These are phyloP conservation scores for Catocala sponsa DNA, from an alignment of 2,888 invertebrate genomes.

Conservation along the genomic window DNA sequence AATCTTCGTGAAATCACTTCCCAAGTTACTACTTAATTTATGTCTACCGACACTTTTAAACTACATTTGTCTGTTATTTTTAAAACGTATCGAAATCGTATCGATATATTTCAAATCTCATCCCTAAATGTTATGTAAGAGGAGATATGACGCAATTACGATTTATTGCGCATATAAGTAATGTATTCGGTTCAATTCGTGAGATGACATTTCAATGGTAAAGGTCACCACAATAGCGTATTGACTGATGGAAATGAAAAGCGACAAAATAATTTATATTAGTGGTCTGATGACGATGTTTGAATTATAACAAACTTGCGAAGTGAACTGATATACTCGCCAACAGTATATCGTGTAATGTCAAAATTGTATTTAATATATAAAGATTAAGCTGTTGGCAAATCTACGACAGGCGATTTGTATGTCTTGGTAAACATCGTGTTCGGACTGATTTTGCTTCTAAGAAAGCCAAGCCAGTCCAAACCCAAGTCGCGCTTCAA, in stretches of 20 bases:
- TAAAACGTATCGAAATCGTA: slow-evolving; percentile 18
- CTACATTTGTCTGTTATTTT: no score
- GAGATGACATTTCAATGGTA: slow-evolving; percentile 63
- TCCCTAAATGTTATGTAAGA: slow-evolving; percentile 30
- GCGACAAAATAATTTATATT: slow-evolving; percentile 19
- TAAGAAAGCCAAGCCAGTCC: slow-evolving; percentile 48
- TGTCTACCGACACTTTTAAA: no score
- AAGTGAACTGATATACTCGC: slow-evolving; percentile 30
- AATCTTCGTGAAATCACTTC: slow-evolving; percentile 56
- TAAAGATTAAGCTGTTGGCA: slow-evolving; percentile 47
- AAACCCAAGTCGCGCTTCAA: slow-evolving; percentile 35
- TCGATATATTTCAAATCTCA: slow-evolving; percentile 22
- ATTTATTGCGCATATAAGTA: slow-evolving; percentile 59
- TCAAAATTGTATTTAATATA: slow-evolving; percentile 50
- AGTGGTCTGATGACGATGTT: slow-evolving; percentile 24
- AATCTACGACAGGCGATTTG: slow-evolving; percentile 61
- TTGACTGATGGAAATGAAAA: slow-evolving; percentile 22
- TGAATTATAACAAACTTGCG: slow-evolving; percentile 23
- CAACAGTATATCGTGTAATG: slow-evolving; percentile 41
- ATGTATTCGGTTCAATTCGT: slow-evolving; percentile 61
- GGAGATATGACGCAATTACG: slow-evolving; percentile 32
- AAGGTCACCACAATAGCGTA: slow-evolving; percentile 53
- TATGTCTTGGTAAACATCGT: slow-evolving; percentile 61
- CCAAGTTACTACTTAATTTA: slow-evolving; percentile 19
- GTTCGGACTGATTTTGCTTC: slow-evolving; percentile 57